Evolutionary conservation across 1,140 invertebrate species (phyloP), one percentile per base, ranked within the genome.

Genomic region (Caenorhabditis tropicalis): DNA sequence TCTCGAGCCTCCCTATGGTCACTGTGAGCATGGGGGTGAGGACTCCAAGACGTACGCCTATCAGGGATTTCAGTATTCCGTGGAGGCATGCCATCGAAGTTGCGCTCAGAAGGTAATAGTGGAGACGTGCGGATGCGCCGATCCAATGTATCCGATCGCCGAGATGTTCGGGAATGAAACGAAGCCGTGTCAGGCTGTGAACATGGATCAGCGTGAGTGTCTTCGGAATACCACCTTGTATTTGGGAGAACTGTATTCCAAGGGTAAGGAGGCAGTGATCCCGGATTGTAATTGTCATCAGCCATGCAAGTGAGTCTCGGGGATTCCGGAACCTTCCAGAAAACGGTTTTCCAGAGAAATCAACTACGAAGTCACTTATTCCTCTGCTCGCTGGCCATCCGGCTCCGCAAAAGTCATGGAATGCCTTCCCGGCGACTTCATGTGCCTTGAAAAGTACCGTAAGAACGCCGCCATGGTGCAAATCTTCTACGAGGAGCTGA

Each of bases 391-490:
- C 29, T 91, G 90, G 90, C 90, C 90, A 2, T 91, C 90, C 0
- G 90, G 90, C 51, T 91, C 90, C 24, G 87, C 90, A 15, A 89
- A 91, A 88, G 74, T 89, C 10, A 89, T 88, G 86, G 90, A 91
- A 85, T 91, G 90, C 33, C 84, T 88, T n/a, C 83, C 88, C 16
- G 82, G 53, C 31, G 90, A 91, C 80, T 87, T 88, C 29, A 53
- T 91, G 36, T 91, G 90, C 74, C 83, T 91, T 81, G 90, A 91
- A 65, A 91, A 90, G 49, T 91, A 91, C 49, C 79, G 90, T 43
- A 89, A 86, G 65, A 91, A 91, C 53, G 90, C 90, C 12, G 90
- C 90, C n/a, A 91, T 91, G 90, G 88, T 91, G 24, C 90, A 91
- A 85, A 88, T 91, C 15, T 91, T 91, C 74, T 91, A 90, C 74